phyloP scores from a whole-genome alignment of 1,140 invertebrate genomes.

The Caenorhabditis remanei region DNA sequence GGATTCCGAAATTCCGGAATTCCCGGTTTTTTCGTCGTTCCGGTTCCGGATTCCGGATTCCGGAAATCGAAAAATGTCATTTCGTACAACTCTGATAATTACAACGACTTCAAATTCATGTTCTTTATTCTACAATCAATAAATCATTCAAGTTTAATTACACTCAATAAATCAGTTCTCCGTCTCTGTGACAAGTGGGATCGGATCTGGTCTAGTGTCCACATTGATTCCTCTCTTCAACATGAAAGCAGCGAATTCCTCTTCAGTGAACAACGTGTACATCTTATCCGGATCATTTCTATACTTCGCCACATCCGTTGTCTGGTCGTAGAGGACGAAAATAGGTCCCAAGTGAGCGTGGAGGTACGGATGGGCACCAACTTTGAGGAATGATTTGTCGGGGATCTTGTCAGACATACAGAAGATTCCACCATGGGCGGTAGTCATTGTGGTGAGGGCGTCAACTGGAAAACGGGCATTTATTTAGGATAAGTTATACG shows the following conservation, averaged over 20 bases:
- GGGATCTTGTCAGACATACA: background rate
- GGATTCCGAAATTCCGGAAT: too few relatives aligned
- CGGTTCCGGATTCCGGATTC: too few relatives aligned
- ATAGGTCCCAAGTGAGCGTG: background rate
- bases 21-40: too few relatives aligned
- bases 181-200: background rate
- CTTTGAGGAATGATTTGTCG: background rate
- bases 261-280: slow-evolving; percentile 8
- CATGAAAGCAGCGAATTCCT: background rate
- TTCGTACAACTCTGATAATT: too few relatives aligned
- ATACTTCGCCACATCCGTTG: background rate
- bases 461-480: background rate
- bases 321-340: background rate
- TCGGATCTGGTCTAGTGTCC: background rate
- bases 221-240: background rate
- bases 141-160: background rate
- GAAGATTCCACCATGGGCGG: background rate
- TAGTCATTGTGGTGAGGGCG: background rate
- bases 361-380: slow-evolving; percentile 15
- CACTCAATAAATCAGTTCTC: too few relatives aligned
- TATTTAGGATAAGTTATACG: too few relatives aligned
- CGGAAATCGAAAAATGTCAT: too few relatives aligned
- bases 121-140: background rate
- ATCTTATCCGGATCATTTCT: slow-evolving; percentile 18
- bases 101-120: too few relatives aligned